Evolutionary conservation across 1,140 invertebrate genomes (phyloP).

Genomic region (Manduca sexta): DNA sequence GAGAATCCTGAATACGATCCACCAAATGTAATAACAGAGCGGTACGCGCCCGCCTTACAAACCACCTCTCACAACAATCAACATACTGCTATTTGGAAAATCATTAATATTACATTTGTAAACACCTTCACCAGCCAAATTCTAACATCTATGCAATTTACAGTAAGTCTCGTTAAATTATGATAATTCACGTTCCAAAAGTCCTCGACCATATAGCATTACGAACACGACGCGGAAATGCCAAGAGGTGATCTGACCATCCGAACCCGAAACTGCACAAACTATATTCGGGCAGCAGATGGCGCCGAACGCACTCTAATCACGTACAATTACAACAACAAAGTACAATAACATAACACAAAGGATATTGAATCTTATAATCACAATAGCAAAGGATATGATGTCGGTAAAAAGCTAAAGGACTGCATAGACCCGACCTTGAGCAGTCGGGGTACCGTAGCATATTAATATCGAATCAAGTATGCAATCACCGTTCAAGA

Average conservation of each 20-base stretch:
- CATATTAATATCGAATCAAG: slow-evolving; percentile 66
- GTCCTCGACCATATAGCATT: neutral
- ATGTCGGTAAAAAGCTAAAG: slow-evolving; percentile 6
- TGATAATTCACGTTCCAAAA: neutral
- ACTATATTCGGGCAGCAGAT: slow-evolving; percentile 48
- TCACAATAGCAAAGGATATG: neutral
- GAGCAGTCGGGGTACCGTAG: slow-evolving; percentile 46
- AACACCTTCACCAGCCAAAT: too few species aligned
- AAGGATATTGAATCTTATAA: slow-evolving; percentile 7
- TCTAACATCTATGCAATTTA: too few species aligned
- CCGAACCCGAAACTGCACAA: slow-evolving; percentile 25
- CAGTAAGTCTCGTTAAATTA: too few species aligned
- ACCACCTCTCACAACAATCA: too few species aligned
- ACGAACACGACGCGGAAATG: slow-evolving; percentile 26
- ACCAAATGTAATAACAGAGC: too few species aligned
- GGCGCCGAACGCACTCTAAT: slow-evolving; percentile 45
- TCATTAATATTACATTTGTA: too few species aligned
- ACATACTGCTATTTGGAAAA: too few species aligned
- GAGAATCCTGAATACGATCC: too few species aligned
- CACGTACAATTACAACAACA: slow-evolving; percentile 31
- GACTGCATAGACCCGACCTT: slow-evolving; percentile 54
- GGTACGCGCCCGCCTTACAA: too few species aligned
- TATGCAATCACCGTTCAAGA: slow-evolving; percentile 63
- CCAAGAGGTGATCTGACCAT: neutral
- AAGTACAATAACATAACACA: slow-evolving; percentile 6